Conservation (phyloP, 2,797 vertebrate species). For the Geotrypetes seraphini region DNA sequence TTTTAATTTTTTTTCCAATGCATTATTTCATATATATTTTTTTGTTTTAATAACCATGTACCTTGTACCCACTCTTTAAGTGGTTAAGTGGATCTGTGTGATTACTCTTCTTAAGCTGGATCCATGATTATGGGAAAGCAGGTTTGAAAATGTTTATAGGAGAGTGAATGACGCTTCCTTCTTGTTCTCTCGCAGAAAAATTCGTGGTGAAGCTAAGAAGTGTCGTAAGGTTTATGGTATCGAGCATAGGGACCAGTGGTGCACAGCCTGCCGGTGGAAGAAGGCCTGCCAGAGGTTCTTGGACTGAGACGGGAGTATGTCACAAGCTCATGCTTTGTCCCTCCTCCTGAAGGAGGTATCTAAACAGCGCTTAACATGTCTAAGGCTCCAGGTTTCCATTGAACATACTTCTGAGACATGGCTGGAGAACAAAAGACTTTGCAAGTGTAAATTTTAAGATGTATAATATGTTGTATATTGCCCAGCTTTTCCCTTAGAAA, state of each 20-base stretch:
- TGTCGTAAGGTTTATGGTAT: conserved; percentile 86
- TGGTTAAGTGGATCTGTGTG: too few relatives aligned
- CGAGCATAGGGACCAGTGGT: conserved; percentile 84
- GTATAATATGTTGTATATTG: conserved; percentile 18
- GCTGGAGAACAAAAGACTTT: conserved; percentile 18
- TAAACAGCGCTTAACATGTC: conserved; percentile 10
- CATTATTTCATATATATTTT: too few relatives aligned
- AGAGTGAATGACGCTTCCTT: background rate
- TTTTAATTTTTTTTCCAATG: too few relatives aligned
- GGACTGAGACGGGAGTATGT: conserved; percentile 48
- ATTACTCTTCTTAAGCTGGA: too few relatives aligned
- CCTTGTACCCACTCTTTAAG: too few relatives aligned
- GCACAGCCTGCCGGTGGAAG: conserved; percentile 86
- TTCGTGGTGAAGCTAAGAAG: conserved; percentile 80
- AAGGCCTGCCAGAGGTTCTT: conserved; percentile 87
- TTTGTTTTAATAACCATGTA: too few relatives aligned
- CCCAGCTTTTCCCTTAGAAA: conserved; percentile 24
- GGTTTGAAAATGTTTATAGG: too few relatives aligned
- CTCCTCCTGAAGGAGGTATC: background rate
- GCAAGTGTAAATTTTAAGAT: conserved; percentile 11
- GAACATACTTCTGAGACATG: conserved; percentile 3
- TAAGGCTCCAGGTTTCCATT: background rate
- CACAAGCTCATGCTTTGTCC: background rate
- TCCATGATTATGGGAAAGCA: too few relatives aligned
- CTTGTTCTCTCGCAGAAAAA: conserved; percentile 53